phyloP scores from a whole-genome alignment of 2,113 vertebrate species.

The Oplegnathus fasciatus region DNA sequence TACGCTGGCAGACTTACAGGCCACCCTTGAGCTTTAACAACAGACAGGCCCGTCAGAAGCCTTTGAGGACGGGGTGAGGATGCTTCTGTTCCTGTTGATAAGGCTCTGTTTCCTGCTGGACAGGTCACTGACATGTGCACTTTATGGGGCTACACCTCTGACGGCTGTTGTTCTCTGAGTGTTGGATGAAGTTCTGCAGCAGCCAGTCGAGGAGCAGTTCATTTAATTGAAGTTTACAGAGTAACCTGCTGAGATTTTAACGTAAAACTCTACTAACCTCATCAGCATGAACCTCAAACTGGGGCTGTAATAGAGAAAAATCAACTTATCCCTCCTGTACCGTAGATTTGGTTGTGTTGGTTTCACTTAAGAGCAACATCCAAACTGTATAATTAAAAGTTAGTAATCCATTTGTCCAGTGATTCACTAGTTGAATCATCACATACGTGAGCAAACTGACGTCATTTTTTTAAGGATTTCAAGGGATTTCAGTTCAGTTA shows the following conservation, averaged over 20 bases:
- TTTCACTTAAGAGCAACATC: not conserved
- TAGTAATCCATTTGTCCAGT: not conserved
- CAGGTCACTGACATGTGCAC: constrained; percentile 49
- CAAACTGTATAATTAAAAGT: not conserved
- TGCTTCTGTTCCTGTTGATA: constrained; percentile 78
- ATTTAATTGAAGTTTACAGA: constrained; percentile 16
- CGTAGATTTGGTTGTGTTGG: not conserved
- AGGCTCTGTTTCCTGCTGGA: constrained; percentile 69
- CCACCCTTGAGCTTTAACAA: constrained; percentile 56
- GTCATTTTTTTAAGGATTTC: not conserved
- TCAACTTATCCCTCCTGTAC: not conserved
- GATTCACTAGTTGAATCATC: constrained; percentile 10
- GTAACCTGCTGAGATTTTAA: not conserved
- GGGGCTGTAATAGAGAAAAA: not conserved
- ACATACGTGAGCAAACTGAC: not conserved
- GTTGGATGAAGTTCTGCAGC: constrained; percentile 29
- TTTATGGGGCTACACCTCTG: constrained; percentile 21
- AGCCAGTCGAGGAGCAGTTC: not conserved
- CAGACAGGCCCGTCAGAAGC: constrained; percentile 19
- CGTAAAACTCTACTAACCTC: not conserved
- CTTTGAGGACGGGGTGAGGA: constrained; percentile 67
- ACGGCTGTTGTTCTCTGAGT: constrained; percentile 7
- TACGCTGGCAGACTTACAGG: constrained; percentile 30
- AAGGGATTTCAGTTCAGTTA: not conserved
- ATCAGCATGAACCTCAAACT: not conserved